These are phyloP conservation scores for Gymnoscelis rufifasciata DNA, from an alignment of 2,888 invertebrate species.

Conservation along the genomic window DNA sequence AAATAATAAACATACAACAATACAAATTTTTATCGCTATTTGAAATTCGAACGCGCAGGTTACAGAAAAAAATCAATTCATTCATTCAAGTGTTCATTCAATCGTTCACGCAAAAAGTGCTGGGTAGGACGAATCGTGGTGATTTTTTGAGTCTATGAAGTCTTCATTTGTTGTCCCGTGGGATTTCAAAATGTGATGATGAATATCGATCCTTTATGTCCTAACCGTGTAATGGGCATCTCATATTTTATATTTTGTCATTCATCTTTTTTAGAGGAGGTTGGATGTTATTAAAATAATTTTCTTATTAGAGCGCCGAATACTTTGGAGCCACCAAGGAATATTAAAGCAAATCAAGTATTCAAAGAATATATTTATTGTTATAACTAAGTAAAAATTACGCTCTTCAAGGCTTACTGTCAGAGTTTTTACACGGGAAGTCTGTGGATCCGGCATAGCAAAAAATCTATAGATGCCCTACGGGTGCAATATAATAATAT, in stretches of 20 bases:
- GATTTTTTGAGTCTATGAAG: conserved; percentile 52
- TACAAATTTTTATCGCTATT: conserved; percentile 68
- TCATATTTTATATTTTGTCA: conserved; percentile 16
- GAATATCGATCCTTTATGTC: conserved; percentile 47
- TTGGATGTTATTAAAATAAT: too few species aligned
- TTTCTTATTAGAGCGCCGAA: too few species aligned
- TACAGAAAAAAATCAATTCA: conserved; percentile 51
- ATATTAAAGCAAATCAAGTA: too few species aligned
- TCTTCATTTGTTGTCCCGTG: conserved; percentile 68
- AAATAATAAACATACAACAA: conserved; percentile 68
- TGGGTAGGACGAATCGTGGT: conserved; percentile 23
- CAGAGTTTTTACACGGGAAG: too few species aligned
- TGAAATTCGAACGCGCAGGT: conserved; percentile 58
- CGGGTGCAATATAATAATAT: too few species aligned
- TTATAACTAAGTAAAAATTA: too few species aligned
- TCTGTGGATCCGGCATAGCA: too few species aligned
- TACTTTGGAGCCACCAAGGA: too few species aligned
- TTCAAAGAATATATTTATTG: too few species aligned
- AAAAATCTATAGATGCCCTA: too few species aligned
- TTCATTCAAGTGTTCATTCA: conserved; percentile 56
- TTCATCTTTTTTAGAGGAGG: too few species aligned
- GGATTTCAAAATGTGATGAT: conserved; percentile 55
- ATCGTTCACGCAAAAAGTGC: conserved; percentile 46
- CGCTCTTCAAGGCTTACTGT: too few species aligned
- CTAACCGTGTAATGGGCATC: conserved; percentile 33